These are phyloP conservation scores for Drosophila aff. DNA, from an alignment of 1,140 invertebrate genomes.

Conservation along the genomic window DNA sequence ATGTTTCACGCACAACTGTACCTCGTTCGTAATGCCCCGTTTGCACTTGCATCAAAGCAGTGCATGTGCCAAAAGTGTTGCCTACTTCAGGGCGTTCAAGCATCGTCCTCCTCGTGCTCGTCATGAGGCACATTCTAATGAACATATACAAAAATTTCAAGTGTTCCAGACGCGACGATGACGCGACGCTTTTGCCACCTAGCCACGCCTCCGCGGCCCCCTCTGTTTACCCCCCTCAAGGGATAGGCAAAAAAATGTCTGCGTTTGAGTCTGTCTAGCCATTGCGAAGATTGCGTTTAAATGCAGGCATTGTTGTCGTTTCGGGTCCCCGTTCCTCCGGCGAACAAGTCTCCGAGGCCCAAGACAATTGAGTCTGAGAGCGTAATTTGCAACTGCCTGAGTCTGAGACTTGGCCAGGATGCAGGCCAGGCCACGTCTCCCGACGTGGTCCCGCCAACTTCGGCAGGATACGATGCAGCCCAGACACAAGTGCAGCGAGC, in stretches of 20 bases:
- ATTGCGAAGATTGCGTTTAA: constrained; percentile 75
- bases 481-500: constrained; percentile 53
- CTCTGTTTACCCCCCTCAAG: constrained; percentile 7
- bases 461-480: constrained; percentile 58
- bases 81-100: constrained; percentile 75
- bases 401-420: constrained; percentile 71
- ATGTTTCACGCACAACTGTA: constrained; percentile 52
- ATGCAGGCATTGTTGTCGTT: constrained; percentile 76
- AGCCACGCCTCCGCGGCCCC: constrained; percentile 48
- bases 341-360: constrained; percentile 64
- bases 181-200: constrained; percentile 67
- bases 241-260: constrained; percentile 39
- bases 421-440: constrained; percentile 35
- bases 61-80: constrained; percentile 68
- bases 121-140: constrained; percentile 70
- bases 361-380: constrained; percentile 83
- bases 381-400: constrained; percentile 82
- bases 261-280: constrained; percentile 72
- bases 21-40: not conserved
- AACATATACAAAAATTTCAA: constrained; percentile 74
- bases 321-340: constrained; percentile 50
- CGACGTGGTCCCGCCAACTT: constrained; percentile 45
- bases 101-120: constrained; percentile 32
- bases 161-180: constrained; percentile 78
- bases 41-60: constrained; percentile 23